These are phyloP conservation scores for Elegia similella DNA, from an alignment of 2,888 invertebrate genomes.

Conservation along the genomic window DNA sequence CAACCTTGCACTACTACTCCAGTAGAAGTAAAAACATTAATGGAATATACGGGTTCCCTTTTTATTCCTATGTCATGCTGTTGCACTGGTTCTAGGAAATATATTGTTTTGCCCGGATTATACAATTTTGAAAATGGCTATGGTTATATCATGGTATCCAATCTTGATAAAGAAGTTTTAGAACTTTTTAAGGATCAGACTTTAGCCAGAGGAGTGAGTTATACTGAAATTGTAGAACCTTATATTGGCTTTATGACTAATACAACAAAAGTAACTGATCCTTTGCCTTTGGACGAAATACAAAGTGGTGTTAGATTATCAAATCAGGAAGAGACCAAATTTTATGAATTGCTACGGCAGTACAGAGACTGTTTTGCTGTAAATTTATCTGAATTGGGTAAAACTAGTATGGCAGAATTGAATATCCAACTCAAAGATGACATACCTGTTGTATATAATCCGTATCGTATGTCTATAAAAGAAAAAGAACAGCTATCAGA, in stretches of 20 bases:
- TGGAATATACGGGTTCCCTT: too few relatives aligned
- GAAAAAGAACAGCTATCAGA: conserved; percentile 15
- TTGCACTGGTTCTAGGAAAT: too few relatives aligned
- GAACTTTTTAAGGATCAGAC: too few relatives aligned
- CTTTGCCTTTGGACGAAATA: not conserved
- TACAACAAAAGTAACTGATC: not conserved
- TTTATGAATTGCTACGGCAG: not conserved
- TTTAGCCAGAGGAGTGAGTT: conserved; percentile 5
- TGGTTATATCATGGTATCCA: too few relatives aligned
- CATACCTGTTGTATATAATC: conserved; percentile 16
- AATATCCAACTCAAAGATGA: conserved; percentile 13
- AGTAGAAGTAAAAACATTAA: too few relatives aligned
- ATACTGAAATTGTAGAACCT: conserved; percentile 1
- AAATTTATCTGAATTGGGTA: conserved; percentile 6
- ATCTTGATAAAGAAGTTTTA: not conserved
- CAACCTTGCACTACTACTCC: too few relatives aligned
- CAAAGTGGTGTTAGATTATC: conserved; percentile 1
- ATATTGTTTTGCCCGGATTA: too few relatives aligned
- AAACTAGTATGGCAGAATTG: conserved; percentile 17
- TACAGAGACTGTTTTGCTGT: conserved; percentile 16
- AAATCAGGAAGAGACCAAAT: not conserved
- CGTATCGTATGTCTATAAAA: conserved; percentile 11
- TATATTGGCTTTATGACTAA: not conserved
- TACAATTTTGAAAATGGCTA: too few relatives aligned
- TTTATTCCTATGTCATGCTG: too few relatives aligned